These are phyloP conservation scores for Alethe diademata DNA, from an alignment of 2,113 vertebrate genomes.

Conservation along the genomic window DNA sequence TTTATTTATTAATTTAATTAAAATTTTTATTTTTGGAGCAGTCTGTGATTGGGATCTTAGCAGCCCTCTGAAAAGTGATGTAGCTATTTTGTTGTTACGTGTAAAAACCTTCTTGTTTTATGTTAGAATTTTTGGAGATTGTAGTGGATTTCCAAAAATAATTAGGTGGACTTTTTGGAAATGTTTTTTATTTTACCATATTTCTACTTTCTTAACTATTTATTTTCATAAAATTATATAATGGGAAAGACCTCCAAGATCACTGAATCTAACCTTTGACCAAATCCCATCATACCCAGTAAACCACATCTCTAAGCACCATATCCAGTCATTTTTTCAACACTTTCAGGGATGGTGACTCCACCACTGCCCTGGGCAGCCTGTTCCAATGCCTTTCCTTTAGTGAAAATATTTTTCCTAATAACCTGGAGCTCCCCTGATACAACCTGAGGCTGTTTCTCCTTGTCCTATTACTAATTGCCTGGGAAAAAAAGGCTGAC, in stretches of 20 bases:
- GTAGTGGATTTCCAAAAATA: background rate
- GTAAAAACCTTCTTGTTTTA: background rate
- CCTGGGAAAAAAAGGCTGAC: background rate
- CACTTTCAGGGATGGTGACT: background rate
- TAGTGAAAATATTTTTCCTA: background rate
- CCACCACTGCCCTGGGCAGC: background rate
- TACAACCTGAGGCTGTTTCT: rapidly evolving
- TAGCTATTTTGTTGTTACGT: background rate
- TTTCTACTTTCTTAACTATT: background rate
- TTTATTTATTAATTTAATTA: too few relatives aligned
- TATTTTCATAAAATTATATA: background rate
- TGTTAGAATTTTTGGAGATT: background rate
- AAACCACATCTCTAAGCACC: background rate
- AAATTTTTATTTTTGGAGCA: too few relatives aligned
- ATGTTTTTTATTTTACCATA: background rate
- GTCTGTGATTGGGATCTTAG: background rate
- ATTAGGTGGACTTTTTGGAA: background rate
- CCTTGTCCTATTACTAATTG: background rate
- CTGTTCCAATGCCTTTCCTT: background rate
- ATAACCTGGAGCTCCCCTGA: background rate
- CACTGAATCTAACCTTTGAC: too few relatives aligned
- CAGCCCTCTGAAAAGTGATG: background rate
- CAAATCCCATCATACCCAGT: background rate
- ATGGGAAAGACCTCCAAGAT: background rate
- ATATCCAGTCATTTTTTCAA: background rate